Evolutionary conservation across 1,140 invertebrate species (phyloP), one percentile per base, ranked within the genome.

Genomic region (Battus philenor): DNA sequence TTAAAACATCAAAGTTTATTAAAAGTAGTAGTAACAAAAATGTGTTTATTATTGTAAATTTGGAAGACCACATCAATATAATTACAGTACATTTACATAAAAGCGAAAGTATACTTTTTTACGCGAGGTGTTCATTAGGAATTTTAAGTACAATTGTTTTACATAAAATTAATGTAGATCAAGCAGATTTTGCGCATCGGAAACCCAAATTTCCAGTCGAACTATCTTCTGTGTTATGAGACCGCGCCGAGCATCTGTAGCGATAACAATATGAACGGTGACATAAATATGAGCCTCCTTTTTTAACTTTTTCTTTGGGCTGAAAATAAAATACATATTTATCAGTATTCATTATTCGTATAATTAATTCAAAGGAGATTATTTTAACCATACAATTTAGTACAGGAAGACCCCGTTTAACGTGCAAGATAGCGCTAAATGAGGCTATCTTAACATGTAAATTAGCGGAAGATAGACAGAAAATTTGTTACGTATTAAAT

Each of bases 281-380:
- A 65, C 97, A 99, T 65, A 98, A 88, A 77, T 93, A 99, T 0
- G 97, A 98, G 0, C 97, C 97, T 36, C 97, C 97, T 88, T 98
- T 98, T 74, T 98, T 98, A 1, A 98, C 96, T 79, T 93, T 95
- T 58, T 97, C 94, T 34, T 88, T 91, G 31, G 65, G 88, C 93
- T 95, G 68, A 56, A 89, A 89, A 46, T 56, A 58, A 57, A 54
- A 65, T 54, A 50, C 30, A 11, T 26, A 29, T 17, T 39, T 1
- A 38, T 38, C 6, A 26, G 8, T 2, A 6, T 6, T 13, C 1
- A n/a, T n/a, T n/a, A n/a, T n/a, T n/a, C n/a, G n/a, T n/a, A n/a
- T n/a, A n/a, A n/a, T n/a, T n/a, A n/a, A n/a, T n/a, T n/a, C n/a
- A n/a, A n/a, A n/a, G n/a, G n/a, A n/a, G n/a, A n/a, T n/a, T n/a